Conservation (phyloP, 2,113 vertebrate species). For the Caranx ignobilis region DNA sequence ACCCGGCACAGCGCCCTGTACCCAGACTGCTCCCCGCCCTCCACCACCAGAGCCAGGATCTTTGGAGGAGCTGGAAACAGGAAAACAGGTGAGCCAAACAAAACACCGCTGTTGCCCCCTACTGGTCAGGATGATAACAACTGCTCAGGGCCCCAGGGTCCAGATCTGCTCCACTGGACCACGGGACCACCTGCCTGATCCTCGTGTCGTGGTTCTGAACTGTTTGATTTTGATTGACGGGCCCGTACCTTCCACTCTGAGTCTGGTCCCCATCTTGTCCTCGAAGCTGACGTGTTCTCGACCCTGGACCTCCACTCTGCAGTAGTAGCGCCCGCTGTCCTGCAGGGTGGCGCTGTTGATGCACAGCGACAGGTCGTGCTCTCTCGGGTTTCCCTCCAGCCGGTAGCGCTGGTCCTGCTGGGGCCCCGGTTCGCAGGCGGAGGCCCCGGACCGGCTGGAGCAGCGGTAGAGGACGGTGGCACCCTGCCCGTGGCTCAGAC, state of each 20-base stretch:
- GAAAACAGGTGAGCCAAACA: neutral
- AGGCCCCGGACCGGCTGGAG: conserved; percentile 77
- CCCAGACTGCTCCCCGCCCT: conserved; percentile 73
- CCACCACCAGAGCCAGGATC: conserved; percentile 88
- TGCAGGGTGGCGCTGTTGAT: conserved; percentile 88
- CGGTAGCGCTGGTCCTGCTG: conserved; percentile 90
- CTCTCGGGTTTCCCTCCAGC: conserved; percentile 89
- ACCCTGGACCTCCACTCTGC: conserved; percentile 89
- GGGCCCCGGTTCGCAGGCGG: conserved; percentile 85
- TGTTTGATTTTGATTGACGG: too few species aligned
- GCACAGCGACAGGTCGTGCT: conserved; percentile 92
- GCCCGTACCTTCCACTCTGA: conserved; percentile 87
- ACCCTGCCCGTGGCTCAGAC: conserved; percentile 84
- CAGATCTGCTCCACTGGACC: too few species aligned
- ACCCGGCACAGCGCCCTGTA: conserved; percentile 88
- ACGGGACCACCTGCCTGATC: too few species aligned
- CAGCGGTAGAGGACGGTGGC: conserved; percentile 89
- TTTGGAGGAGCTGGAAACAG: conserved; percentile 87
- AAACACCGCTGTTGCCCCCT: neutral
- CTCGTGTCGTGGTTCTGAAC: too few species aligned
- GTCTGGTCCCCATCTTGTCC: conserved; percentile 89
- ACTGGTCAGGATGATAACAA: neutral
- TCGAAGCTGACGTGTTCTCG: conserved; percentile 88
- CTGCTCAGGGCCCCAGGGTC: too few species aligned
- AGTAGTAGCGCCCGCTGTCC: conserved; percentile 92